Evolutionary conservation across 64 coral and sea anemone genomes (phyloP).

Genomic region (Stichodactyla mertensii): DNA sequence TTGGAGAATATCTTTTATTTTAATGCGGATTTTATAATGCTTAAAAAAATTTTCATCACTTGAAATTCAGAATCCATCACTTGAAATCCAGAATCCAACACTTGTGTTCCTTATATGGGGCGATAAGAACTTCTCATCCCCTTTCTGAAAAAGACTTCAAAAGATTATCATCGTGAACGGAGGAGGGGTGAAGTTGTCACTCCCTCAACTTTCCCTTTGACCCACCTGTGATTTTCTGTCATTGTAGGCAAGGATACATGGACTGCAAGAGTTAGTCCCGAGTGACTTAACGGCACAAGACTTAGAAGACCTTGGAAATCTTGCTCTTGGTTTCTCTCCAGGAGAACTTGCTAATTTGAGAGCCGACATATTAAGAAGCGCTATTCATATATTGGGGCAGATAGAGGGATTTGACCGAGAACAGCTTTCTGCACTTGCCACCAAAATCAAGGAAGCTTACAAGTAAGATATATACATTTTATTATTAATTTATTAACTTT

Average conservation of each 20-base stretch:
- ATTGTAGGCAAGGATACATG: conserved; percentile 22
- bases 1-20: no score
- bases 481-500: neutral
- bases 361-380: neutral
- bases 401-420: neutral
- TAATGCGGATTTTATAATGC: no score
- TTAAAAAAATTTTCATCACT: no score
- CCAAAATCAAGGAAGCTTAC: conserved; percentile 18
- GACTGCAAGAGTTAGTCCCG: conserved; percentile 1
- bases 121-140: no score
- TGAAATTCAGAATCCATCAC: no score
- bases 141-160: no score
- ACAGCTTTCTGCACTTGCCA: neutral
- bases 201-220: no score
- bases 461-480: neutral
- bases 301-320: conserved; percentile 45
- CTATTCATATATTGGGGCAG: neutral
- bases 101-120: no score
- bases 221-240: neutral
- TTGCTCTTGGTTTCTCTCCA: conserved; percentile 32
- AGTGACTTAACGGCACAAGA: conserved; percentile 38
- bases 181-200: no score
- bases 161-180: no score
- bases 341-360: neutral
- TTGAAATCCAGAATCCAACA: no score